Evolutionary conservation across 2,888 invertebrate species (phyloP).

Genomic region (Fragum sueziense): DNA sequence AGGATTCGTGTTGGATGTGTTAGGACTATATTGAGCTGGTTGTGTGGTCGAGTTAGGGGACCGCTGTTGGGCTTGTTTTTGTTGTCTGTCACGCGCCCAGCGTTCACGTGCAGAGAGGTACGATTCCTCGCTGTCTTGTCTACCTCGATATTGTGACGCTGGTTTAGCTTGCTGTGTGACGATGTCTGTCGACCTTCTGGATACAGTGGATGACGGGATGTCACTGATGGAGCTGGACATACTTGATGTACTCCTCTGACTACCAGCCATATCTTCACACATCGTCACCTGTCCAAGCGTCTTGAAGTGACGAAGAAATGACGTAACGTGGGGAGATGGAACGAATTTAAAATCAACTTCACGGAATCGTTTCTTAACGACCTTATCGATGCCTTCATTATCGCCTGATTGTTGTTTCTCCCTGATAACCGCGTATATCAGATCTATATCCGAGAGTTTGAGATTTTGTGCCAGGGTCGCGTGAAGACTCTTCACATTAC

Average conservation of each 20-base stretch:
- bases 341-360: conserved; percentile 58
- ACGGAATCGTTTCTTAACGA: conserved; percentile 51
- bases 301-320: conserved; percentile 59
- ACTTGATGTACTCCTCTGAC: conserved; percentile 19
- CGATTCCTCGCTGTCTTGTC: conserved; percentile 21
- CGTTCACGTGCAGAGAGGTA: conserved; percentile 47
- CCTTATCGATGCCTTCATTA: conserved; percentile 31
- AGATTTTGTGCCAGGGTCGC: conserved; percentile 34
- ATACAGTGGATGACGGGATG: conserved; percentile 4
- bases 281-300: conserved; percentile 56
- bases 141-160: not conserved
- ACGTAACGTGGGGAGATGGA: conserved; percentile 54
- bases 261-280: conserved; percentile 27
- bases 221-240: conserved; percentile 32
- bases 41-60: not conserved
- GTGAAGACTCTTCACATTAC: conserved; percentile 25
- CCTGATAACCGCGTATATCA: conserved; percentile 55
- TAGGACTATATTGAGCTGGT: not conserved
- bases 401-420: conserved; percentile 50
- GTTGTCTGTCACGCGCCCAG: conserved; percentile 51
- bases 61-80: conserved; percentile 25
- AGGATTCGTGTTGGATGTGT: not conserved
- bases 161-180: not conserved
- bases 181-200: not conserved
- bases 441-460: conserved; percentile 49